Evolutionary conservation across 1,140 invertebrate species (phyloP), one percentile per base, ranked within the genome.

Genomic region (Leptinotarsa undecemlineata): DNA sequence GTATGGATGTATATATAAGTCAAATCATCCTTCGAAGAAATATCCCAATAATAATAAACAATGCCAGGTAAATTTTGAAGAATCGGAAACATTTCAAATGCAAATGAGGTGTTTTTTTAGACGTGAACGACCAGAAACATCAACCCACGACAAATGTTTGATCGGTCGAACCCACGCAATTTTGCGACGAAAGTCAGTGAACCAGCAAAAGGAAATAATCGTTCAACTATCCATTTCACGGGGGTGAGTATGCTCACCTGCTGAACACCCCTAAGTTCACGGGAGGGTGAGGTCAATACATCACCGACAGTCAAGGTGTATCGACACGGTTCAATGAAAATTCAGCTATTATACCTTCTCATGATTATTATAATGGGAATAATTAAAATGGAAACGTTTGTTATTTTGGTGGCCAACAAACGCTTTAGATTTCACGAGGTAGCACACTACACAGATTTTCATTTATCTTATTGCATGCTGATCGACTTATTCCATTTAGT

Each of bases 291-390:
- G 47, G 42, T 68, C 20, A 51, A 75, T 48, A 66, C 68, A 72
- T 71, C 69, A 68, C 72, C 71, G 72, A 72, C 14, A 51, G 48
- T 60, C 68, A 75, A 75, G 74, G 64, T 75, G 74, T 70, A 60
- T 75, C 66, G 72, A 61, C 17, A 72, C 70, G 74, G 70, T 72
- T 72, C 70, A 75, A 62, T 61, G 74, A 68, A 15, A 17, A 17
- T n/a, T 67, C 60, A 48, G 63, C 64, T 72, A 75, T 75, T 75
- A 75, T 75, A 61, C 67, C 17, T 57, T 57, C 51, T 63, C 62
- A 72, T 75, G 72, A 51, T 68, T 19, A 68, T 33, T 42, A 47
- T 71, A 71, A 71, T 61, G 57, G 69, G 51, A 71, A 60, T 48
- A 71, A 68, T 68, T 68, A 68, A 68, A 68, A 68, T 48, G 66